Conservation (phyloP, 2,888 invertebrate species). For the Dastarcus helophoroides region DNA sequence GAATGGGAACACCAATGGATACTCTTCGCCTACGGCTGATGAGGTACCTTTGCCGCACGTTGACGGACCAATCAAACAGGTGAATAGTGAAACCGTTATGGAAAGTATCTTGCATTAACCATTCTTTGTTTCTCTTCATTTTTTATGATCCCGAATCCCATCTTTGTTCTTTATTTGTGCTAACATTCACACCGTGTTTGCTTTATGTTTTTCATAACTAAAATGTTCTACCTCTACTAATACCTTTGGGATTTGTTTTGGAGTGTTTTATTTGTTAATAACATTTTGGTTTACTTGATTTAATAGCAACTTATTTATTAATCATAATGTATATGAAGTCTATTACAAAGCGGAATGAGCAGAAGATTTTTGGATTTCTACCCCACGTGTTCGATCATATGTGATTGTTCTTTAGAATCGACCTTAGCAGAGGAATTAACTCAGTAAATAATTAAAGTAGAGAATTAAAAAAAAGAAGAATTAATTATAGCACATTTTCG, state of each 20-base stretch:
- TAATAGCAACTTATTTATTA: not conserved
- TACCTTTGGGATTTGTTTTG: not conserved
- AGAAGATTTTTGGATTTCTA: no score
- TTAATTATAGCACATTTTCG: slow-evolving; percentile 3
- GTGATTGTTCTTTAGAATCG: no score
- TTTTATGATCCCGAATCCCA: slow-evolving; percentile 7
- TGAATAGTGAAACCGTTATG: slow-evolving; percentile 29
- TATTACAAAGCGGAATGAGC: no score
- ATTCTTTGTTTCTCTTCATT: slow-evolving; percentile 18
- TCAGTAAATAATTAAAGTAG: not conserved
- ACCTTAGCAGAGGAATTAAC: no score
- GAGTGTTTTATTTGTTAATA: not conserved
- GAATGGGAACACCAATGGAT: slow-evolving; percentile 35
- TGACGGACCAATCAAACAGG: slow-evolving; percentile 46
- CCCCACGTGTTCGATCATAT: no score
- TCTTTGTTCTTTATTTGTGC: slow-evolving; percentile 7
- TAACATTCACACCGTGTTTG: slow-evolving; percentile 10
- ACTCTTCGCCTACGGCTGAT: slow-evolving; percentile 32
- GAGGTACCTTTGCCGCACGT: slow-evolving; percentile 40
- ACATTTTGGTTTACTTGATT: slow-evolving; percentile 3
- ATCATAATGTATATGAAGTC: not conserved
- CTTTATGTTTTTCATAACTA: slow-evolving; percentile 9
- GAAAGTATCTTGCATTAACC: slow-evolving; percentile 24
- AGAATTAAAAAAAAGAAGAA: no score
- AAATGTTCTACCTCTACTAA: slow-evolving; percentile 13